Percentiles rank a stretch among this genome's conserved stretches.
Conservation (phyloP, 2,888 invertebrate species). For the Agrochola lychnidis region DNA sequence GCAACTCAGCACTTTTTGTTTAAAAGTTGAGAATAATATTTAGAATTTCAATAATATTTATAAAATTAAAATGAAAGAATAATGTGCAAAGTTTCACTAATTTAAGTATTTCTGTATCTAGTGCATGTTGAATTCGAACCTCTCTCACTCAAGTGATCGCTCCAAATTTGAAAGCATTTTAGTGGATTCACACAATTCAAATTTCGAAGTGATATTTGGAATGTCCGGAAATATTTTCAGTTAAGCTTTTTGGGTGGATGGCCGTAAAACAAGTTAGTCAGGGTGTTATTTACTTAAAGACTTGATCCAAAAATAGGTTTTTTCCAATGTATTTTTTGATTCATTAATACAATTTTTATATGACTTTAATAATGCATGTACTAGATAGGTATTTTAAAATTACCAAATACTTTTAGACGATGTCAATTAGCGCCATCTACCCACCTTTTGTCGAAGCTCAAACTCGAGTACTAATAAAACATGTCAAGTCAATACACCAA, state of each 20-base stretch:
- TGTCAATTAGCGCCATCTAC: constrained; percentile 50
- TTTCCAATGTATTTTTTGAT: neutral
- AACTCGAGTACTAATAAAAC: neutral
- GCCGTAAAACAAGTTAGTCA: neutral
- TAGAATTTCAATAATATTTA: neutral
- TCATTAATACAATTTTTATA: neutral
- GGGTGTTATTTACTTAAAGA: neutral
- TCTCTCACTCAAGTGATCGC: neutral
- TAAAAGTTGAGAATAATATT: neutral
- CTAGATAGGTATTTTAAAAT: neutral
- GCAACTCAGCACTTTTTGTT: neutral
- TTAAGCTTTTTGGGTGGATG: neutral
- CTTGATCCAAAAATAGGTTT: neutral
- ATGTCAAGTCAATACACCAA: neutral
- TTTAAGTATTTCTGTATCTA: neutral
- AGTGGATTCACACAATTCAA: neutral
- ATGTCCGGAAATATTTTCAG: neutral
- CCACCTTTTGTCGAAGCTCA: constrained; percentile 6
- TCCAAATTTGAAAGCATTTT: neutral
- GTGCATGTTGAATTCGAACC: neutral
- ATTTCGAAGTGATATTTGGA: neutral
- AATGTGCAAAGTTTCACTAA: neutral
- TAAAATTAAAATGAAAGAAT: neutral
- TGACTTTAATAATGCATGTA: neutral
- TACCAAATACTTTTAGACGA: too few species aligned